phyloP scores from a whole-genome alignment of 1,140 invertebrate genomes.

The Arctopsyche grandis region DNA sequence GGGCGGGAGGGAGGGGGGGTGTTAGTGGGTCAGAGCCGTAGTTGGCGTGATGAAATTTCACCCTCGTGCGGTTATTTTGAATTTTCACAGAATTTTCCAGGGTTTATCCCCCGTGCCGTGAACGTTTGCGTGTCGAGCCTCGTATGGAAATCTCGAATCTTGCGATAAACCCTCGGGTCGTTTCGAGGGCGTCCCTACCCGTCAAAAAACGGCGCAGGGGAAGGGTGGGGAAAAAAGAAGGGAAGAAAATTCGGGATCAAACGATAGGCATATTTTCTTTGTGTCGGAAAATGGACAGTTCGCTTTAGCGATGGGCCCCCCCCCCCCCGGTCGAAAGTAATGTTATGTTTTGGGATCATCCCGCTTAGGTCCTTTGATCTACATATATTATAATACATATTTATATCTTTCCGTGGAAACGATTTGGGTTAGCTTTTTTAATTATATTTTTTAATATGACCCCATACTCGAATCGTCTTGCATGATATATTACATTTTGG shows the following conservation, averaged over 20 bases:
- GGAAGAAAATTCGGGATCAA: conserved; percentile 35
- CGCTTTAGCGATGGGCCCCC: conserved; percentile 9
- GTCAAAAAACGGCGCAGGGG: not conserved
- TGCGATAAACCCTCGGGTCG: conserved; percentile 39
- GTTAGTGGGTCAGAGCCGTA: too few species aligned
- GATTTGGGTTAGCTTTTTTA: not conserved
- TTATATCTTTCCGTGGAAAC: not conserved
- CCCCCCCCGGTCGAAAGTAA: conserved; percentile 18
- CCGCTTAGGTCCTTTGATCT: conserved; percentile 34
- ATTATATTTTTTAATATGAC: not conserved
- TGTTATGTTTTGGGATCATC: conserved; percentile 41
- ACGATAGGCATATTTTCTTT: conserved; percentile 41
- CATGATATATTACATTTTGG: too few species aligned
- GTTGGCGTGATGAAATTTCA: conserved; percentile 12
- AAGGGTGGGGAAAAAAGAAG: not conserved
- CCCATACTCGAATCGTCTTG: not conserved
- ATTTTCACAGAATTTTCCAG: not conserved
- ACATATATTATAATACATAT: conserved; percentile 28
- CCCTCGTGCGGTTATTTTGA: conserved; percentile 15
- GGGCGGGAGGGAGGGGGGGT: not conserved
- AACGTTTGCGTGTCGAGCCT: conserved; percentile 29
- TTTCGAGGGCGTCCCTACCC: conserved; percentile 29
- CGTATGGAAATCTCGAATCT: conserved; percentile 39
- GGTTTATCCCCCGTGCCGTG: not conserved
- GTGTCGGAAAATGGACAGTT: conserved; percentile 40